Base-by-base conservation (phyloP, 2,113 vertebrate species). In the Lepisosteus oculatus region DNA sequence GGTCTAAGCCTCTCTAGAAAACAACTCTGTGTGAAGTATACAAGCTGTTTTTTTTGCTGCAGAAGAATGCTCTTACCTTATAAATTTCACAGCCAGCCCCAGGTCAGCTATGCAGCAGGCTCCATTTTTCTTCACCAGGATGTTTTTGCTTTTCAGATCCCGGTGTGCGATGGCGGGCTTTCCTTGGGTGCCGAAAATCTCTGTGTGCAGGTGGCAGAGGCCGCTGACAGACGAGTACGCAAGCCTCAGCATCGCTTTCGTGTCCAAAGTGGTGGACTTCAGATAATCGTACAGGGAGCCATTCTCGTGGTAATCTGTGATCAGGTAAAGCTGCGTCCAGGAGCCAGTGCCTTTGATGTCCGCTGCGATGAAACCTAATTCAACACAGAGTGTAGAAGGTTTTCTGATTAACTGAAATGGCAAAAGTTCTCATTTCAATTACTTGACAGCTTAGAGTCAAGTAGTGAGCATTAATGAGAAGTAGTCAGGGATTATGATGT, bases 341-440 rank as follows among this genome's bases (percentile, higher is more conserved):
- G 97, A 99, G 55, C 97, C 97, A 4, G 97, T 99, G 9, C 97
- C 97, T 89, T 99, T 98, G 84, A 98, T 99, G 78, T 98, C 97
- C 17, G 97, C 96, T 1, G 97, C 97, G 79, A 99, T 98, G 72
- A 98, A 99, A 2, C 97, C 97, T 99, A 83, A 3, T 43, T 29
- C 29, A 29, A 47, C 63, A 55, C 7, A 72, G 64, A 71, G 3
- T 66, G 54, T 3, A 45, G 41, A 9, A 61, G 12, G 6, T 3
- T 29, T 29, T 51, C 47, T 6, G 9, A 9, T 2, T 9, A 51
- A 51, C 5, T 6, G 47, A 51, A 5, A 51, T 51, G 47, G 47
- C 47, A 51, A 51, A 9, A 51, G 47, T 51, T 51, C 47, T 51
- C 47, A 5, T 51, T 51, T 9, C 47, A 51, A 6, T 9, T 51